Percentiles rank a stretch among this genome's conserved stretches.
phyloP scores from a whole-genome alignment of 2,888 invertebrate species.

The Dryocosmus kuriphilus region DNA sequence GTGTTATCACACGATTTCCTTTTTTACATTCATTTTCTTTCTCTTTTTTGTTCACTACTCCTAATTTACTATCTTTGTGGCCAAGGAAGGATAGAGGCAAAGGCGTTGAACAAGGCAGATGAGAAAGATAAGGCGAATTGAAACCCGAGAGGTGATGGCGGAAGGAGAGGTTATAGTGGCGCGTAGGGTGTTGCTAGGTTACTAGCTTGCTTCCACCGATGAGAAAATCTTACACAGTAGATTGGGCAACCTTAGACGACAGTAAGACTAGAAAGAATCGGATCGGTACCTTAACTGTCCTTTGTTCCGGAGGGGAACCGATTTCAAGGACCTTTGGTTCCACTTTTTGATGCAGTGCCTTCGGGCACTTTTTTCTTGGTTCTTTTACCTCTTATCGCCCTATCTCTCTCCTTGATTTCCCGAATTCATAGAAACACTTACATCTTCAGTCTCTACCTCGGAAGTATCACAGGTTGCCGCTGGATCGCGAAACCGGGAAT shows the following conservation, averaged over 20 bases:
- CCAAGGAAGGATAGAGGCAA: slow-evolving; percentile 49
- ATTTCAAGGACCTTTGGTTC: slow-evolving; percentile 55
- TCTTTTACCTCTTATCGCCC: slow-evolving; percentile 50
- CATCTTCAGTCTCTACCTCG: too few relatives aligned
- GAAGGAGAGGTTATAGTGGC: slow-evolving; percentile 63
- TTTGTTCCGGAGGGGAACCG: slow-evolving; percentile 58
- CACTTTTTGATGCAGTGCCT: slow-evolving; percentile 47
- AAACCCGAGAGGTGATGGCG: slow-evolving; percentile 61
- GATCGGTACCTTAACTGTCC: slow-evolving; percentile 58
- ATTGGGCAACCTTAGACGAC: slow-evolving; percentile 57
- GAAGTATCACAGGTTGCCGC: too few relatives aligned
- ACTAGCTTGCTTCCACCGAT: slow-evolving; percentile 66
- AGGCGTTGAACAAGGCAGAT: slow-evolving; percentile 65
- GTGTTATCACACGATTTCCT: slow-evolving; percentile 38
- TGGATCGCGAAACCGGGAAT: too few relatives aligned
- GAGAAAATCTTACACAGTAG: slow-evolving; percentile 54
- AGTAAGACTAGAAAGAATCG: slow-evolving; percentile 55
- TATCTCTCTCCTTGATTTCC: slow-evolving; percentile 43
- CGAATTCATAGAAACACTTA: not conserved
- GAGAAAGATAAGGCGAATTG: slow-evolving; percentile 73
- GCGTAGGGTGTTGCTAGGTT: slow-evolving; percentile 75
- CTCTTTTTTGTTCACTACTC: slow-evolving; percentile 47
- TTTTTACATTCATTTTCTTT: slow-evolving; percentile 44
- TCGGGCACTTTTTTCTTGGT: slow-evolving; percentile 50
- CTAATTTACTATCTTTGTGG: slow-evolving; percentile 42